phyloP scores from a whole-genome alignment of 2,888 invertebrate species.

The Drosophila sordidula region DNA sequence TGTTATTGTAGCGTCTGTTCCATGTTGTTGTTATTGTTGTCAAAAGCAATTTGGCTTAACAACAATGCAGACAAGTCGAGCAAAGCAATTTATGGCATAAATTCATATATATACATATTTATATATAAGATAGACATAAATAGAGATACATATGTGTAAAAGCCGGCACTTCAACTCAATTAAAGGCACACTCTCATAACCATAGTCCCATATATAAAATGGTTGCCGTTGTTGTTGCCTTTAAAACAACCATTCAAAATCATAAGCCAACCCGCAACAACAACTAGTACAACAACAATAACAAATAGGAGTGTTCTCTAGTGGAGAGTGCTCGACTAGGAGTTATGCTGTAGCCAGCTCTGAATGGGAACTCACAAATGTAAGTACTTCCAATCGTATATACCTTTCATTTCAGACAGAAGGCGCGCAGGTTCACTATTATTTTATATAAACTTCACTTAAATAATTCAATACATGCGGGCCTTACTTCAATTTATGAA shows the following conservation, averaged over 20 bases:
- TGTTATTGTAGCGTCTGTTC: slow-evolving; percentile 29
- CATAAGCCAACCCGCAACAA: slow-evolving; percentile 30
- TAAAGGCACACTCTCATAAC: slow-evolving; percentile 59
- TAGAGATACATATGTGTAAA: not conserved
- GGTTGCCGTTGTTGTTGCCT: slow-evolving; percentile 45
- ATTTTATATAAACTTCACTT: not conserved
- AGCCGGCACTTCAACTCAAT: slow-evolving; percentile 66
- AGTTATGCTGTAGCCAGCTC: not conserved
- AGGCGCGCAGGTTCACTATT: not conserved
- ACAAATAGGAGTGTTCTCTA: not conserved
- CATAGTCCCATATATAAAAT: slow-evolving; percentile 33
- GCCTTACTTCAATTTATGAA: not conserved
- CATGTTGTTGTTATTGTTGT: slow-evolving; percentile 22
- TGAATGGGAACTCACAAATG: not conserved
- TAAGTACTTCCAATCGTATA: too few relatives aligned
- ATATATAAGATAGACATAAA: not conserved
- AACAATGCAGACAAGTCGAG: slow-evolving; percentile 66
- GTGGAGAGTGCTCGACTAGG: slow-evolving; percentile 1
- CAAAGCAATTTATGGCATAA: slow-evolving; percentile 61
- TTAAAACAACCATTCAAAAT: slow-evolving; percentile 51
- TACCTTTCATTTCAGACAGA: not conserved
- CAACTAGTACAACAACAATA: slow-evolving; percentile 1
- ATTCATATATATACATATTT: slow-evolving; percentile 11
- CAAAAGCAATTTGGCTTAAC: slow-evolving; percentile 76
- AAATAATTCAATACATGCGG: not conserved